Conservation (phyloP, 92 coral and sea anemone genomes). For the Palythoa grandis region DNA sequence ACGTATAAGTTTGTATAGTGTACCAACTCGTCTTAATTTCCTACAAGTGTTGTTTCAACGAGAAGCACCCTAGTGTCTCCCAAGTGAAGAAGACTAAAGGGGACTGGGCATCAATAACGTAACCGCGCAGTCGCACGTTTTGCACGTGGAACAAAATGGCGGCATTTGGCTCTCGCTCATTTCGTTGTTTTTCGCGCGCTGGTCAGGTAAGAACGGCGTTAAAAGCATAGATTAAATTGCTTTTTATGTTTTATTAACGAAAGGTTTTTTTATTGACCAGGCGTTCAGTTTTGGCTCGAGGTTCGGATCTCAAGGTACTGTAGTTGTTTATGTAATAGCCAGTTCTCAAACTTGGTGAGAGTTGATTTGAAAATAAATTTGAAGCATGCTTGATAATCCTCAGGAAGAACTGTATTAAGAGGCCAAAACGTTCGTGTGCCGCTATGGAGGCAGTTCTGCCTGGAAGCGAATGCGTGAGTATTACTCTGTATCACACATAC, state of each 20-base stretch:
- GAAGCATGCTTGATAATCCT: background rate
- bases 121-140: background rate
- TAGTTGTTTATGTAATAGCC: background rate
- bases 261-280: background rate
- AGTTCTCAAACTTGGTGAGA: background rate
- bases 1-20: too few relatives aligned
- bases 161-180: constrained; percentile 58
- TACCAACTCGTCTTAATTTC: too few relatives aligned
- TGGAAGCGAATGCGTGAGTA: background rate
- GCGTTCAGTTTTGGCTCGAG: constrained; percentile 16
- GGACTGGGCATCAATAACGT: background rate
- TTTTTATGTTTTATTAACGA: background rate
- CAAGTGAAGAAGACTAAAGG: background rate
- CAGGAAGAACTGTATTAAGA: constrained; percentile 15
- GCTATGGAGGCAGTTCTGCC: background rate
- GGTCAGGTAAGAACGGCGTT: constrained; percentile 46
- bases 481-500: background rate
- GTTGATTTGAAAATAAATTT: background rate
- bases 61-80: too few relatives aligned
- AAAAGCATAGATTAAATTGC: background rate
- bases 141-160: constrained; percentile 81
- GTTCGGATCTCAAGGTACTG: constrained; percentile 20
- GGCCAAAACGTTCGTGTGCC: background rate
- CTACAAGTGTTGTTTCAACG: too few relatives aligned
- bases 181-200: constrained; percentile 58